Evolutionary conservation across 2,113 vertebrate species (phyloP).

Genomic region (Struthio camelus): DNA sequence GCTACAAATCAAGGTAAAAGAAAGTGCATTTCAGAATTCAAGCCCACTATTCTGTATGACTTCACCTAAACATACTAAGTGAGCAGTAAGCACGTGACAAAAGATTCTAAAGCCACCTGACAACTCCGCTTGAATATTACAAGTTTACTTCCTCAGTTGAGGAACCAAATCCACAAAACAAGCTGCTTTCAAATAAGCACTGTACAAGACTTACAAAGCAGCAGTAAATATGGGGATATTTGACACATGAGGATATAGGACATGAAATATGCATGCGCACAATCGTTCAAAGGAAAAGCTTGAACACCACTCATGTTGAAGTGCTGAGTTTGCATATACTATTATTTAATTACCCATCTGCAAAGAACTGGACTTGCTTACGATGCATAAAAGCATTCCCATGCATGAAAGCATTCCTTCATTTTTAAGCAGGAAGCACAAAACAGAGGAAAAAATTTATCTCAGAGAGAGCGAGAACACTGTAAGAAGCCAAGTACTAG

Average conservation of each 20-base stretch:
- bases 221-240: background rate
- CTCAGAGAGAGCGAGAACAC: background rate
- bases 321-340: background rate
- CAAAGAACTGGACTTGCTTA: background rate
- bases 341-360: background rate
- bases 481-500: background rate
- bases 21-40: background rate
- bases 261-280: rapidly evolving
- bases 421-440: background rate
- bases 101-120: background rate
- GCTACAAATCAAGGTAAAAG: slow-evolving; percentile 73
- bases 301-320: background rate
- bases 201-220: background rate
- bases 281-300: background rate
- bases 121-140: background rate
- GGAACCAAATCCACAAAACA: background rate
- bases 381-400: background rate
- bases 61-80: too few species aligned
- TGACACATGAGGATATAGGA: background rate
- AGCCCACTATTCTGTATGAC: background rate
- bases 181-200: background rate
- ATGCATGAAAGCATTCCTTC: background rate
- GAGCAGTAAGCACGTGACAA: background rate
- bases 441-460: background rate
- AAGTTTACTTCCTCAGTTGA: background rate